Percentiles rank a stretch among this genome's conserved stretches.
Conservation (phyloP, 2,113 vertebrate species). For the Pachypanchax playfairii region DNA sequence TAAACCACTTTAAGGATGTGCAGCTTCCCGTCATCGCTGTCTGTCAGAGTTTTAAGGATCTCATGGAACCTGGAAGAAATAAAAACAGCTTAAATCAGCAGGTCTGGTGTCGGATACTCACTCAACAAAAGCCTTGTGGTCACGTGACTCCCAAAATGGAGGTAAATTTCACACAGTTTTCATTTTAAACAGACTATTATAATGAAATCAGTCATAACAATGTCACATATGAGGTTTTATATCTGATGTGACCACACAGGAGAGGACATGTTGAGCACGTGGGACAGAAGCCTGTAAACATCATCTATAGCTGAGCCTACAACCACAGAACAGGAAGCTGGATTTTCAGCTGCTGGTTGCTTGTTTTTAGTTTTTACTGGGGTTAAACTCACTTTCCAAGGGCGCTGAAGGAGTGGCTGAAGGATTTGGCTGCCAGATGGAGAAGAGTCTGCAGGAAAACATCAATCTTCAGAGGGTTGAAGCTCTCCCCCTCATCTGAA, state of each 20-base stretch:
- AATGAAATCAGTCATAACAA: too few relatives aligned
- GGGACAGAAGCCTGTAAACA: too few relatives aligned
- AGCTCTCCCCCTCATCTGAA: conserved; percentile 93
- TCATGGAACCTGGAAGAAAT: conserved; percentile 89
- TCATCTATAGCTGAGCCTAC: too few relatives aligned
- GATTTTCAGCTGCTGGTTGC: too few relatives aligned
- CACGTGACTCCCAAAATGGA: too few relatives aligned
- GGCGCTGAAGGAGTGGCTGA: conserved; percentile 98
- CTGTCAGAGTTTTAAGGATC: conserved; percentile 91
- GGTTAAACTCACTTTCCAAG: conserved; percentile 90
- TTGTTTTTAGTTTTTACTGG: too few relatives aligned
- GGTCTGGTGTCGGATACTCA: neutral
- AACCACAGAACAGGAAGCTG: too few relatives aligned
- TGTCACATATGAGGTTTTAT: too few relatives aligned
- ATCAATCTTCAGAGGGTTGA: conserved; percentile 97
- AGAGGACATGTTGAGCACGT: too few relatives aligned
- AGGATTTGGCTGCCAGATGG: conserved; percentile 94
- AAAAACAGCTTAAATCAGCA: neutral
- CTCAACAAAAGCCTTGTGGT: neutral
- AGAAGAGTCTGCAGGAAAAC: conserved; percentile 96
- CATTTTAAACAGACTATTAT: too few relatives aligned
- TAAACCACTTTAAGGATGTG: conserved; percentile 94
- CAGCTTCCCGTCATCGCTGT: conserved; percentile 95
- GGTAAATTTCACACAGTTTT: too few relatives aligned
- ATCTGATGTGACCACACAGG: too few relatives aligned